Base-by-base conservation (phyloP, 2,888 invertebrate genomes). In the Cheiracanthium punctorium region DNA sequence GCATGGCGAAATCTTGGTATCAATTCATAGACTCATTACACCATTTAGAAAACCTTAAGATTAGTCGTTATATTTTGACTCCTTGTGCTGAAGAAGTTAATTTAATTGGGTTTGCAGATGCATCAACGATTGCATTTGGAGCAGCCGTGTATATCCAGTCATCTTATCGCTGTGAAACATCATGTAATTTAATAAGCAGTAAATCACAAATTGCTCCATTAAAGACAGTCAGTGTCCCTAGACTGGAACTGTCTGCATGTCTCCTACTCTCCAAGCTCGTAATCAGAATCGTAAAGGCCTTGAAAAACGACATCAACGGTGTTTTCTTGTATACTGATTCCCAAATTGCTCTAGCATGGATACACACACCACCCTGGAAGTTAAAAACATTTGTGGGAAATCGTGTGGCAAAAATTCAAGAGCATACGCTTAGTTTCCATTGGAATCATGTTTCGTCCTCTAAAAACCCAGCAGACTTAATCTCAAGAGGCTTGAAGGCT, bases 141-240 rank as follows among this genome's bases (percentile, higher is more conserved):
- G 67, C 65, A 33, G 30, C 17, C 0, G 0, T 77, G 1, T 77
- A 67, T 48, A 20, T 75, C 17, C 32, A 52, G 24, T n/a, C n/a
- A n/a, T n/a, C 17, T 2, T n/a, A n/a, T 17, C 43, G 20, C 0
- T 7, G 10, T 52, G 29, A 74, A 41, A 48, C 17, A 0, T 8
- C 0, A 17, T 28, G 20, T 30, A 7, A 30, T 8, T 77, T 89
- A 7, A 24, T 89, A 1, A 64, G 79, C 32, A 64, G 88, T 1
- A 90, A 90, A 87, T 80, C 89, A 4, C 32, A 88, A 29, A 89
- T 90, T 2, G 88, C 89, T 12, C 90, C 90, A 28, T 10, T 89
- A 0, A 90, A 90, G 69, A 58, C 52, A 0, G 30, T 88, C 0
- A 86, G 89, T 2, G 28, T 90, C 0, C 90, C 90, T 0, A 32